These are phyloP conservation scores for Porites rus DNA, from an alignment of 92 coral and sea anemone species.

Conservation along the genomic window DNA sequence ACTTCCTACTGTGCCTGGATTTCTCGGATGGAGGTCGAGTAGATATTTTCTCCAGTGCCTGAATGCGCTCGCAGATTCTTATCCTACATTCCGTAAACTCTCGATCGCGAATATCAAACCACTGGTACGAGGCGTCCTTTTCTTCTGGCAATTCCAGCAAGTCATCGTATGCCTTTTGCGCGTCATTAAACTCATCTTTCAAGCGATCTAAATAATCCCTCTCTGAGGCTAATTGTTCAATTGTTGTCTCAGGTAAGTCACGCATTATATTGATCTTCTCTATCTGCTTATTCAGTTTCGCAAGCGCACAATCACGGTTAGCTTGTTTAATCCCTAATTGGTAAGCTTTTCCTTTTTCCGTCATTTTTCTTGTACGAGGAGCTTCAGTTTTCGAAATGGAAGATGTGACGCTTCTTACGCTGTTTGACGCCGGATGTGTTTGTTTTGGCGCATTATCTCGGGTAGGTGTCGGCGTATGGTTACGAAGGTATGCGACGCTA, in stretches of 20 bases:
- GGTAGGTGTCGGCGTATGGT: background rate
- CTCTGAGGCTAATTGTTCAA: slow-evolving; percentile 43
- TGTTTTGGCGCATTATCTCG: background rate
- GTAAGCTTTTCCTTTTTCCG: slow-evolving; percentile 47
- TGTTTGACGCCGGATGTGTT: background rate
- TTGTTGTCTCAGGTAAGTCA: slow-evolving; percentile 22
- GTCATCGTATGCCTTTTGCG: slow-evolving; percentile 26
- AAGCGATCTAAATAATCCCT: slow-evolving; percentile 34
- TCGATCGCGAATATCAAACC: too few relatives aligned
- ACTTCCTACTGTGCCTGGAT: slow-evolving; percentile 10
- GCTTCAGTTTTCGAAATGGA: background rate
- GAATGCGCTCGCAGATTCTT: too few relatives aligned
- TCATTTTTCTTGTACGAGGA: slow-evolving; percentile 29
- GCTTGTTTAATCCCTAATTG: background rate
- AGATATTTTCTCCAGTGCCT: too few relatives aligned
- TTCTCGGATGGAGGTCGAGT: background rate
- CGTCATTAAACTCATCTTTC: slow-evolving; percentile 39
- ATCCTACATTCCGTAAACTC: too few relatives aligned
- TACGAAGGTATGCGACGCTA: slow-evolving; percentile 22
- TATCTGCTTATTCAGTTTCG: slow-evolving; percentile 42
- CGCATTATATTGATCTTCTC: slow-evolving; percentile 17
- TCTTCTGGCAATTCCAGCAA: slow-evolving; percentile 37
- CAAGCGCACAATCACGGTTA: slow-evolving; percentile 26
- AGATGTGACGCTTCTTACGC: slow-evolving; percentile 4
- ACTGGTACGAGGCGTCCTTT: background rate